These are phyloP conservation scores for Lanistes nyassanus DNA, from an alignment of 1,140 invertebrate genomes.

Conservation along the genomic window DNA sequence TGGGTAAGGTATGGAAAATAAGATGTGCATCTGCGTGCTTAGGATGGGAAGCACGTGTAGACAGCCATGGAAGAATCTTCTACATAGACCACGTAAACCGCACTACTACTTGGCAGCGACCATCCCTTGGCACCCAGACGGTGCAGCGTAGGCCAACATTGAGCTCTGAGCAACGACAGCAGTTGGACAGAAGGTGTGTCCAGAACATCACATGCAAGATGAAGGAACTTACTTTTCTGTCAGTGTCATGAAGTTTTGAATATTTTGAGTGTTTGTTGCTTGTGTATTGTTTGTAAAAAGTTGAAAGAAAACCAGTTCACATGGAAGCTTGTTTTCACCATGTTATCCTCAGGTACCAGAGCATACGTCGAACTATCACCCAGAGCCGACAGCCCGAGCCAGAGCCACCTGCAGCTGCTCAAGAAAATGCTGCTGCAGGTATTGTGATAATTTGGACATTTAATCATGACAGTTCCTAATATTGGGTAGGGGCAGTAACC, in stretches of 20 bases:
- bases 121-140: slow-evolving; percentile 64
- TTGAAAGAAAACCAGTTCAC: too few species aligned
- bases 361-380: slow-evolving; percentile 85
- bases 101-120: slow-evolving; percentile 96
- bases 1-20: background rate
- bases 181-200: slow-evolving; percentile 78
- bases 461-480: too few species aligned
- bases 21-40: slow-evolving; percentile 52
- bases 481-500: too few species aligned
- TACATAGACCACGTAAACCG: slow-evolving; percentile 96
- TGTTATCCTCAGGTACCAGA: slow-evolving; percentile 74
- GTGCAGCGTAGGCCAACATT: slow-evolving; percentile 72
- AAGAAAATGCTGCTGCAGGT: slow-evolving; percentile 13
- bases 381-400: slow-evolving; percentile 40
- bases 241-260: too few species aligned
- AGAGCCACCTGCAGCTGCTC: slow-evolving; percentile 40
- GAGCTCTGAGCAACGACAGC: slow-evolving; percentile 74
- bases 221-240: too few species aligned
- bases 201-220: too few species aligned
- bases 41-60: slow-evolving; percentile 97
- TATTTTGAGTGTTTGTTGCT: background rate
- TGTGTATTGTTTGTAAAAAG: background rate
- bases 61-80: slow-evolving; percentile 97
- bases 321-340: too few species aligned
- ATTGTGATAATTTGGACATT: background rate